Evolutionary conservation across 2,797 vertebrate species (phyloP).

Genomic region (Melopsittacus undulatus): DNA sequence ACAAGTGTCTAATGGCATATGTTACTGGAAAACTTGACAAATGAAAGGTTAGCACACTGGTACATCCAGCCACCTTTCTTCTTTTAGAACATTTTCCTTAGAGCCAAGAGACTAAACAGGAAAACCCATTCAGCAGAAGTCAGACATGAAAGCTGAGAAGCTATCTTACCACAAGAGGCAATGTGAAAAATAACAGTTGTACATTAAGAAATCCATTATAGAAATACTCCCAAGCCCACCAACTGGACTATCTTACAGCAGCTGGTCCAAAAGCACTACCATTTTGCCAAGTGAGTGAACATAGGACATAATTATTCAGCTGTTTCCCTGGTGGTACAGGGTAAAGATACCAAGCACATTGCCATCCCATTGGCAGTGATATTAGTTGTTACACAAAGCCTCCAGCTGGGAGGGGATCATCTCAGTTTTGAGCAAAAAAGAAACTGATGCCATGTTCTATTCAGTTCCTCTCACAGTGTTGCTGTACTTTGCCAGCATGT

Average conservation of each 20-base stretch:
- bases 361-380: background rate
- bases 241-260: background rate
- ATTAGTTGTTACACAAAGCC: background rate
- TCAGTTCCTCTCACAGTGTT: background rate
- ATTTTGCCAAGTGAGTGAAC: background rate
- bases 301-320: background rate
- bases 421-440: background rate
- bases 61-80: constrained; percentile 11
- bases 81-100: background rate
- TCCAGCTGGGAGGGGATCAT: background rate
- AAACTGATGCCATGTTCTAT: background rate
- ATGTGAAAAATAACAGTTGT: background rate
- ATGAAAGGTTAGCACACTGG: constrained; percentile 14
- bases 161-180: constrained; percentile 16
- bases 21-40: constrained; percentile 8
- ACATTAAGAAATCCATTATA: background rate
- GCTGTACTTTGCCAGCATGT: background rate
- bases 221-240: background rate
- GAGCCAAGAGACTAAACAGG: constrained; percentile 59
- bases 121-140: constrained; percentile 6
- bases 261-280: background rate
- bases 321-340: background rate
- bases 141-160: constrained; percentile 7
- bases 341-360: background rate
- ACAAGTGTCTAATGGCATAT: background rate